Percentiles rank a stretch among this genome's conserved stretches.
phyloP scores from a whole-genome alignment of 2,113 vertebrate species.

The Clarias batrachus region DNA sequence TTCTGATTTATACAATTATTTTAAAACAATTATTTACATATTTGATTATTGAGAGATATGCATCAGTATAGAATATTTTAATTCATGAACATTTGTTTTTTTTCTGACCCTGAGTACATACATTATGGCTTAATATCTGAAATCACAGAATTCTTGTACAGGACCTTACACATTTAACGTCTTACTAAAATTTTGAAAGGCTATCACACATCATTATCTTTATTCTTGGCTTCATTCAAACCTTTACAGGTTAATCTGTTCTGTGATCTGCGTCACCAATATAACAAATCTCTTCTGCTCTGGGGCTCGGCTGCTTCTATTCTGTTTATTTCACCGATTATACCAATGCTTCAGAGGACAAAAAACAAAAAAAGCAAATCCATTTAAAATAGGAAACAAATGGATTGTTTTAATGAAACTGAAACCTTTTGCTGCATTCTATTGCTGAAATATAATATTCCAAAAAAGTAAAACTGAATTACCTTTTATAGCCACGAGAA shows the following conservation, averaged over 20 bases:
- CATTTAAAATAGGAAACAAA: neutral
- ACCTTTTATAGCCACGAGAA: constrained; percentile 55
- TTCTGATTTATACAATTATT: neutral
- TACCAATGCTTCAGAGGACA: neutral
- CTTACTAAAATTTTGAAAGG: too few relatives aligned
- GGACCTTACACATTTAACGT: neutral
- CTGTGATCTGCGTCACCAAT: neutral
- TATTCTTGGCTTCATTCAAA: neutral
- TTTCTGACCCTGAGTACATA: neutral
- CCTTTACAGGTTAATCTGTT: neutral
- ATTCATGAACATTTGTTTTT: neutral
- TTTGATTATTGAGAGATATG: neutral
- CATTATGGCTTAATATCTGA: neutral
- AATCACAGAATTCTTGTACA: neutral
- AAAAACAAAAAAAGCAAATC: neutral
- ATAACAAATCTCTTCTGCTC: neutral
- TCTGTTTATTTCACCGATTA: neutral
- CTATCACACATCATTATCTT: too few relatives aligned
- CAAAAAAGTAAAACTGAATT: neutral
- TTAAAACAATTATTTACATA: neutral
- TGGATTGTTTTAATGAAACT: neutral
- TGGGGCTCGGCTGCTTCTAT: neutral
- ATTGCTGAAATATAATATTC: too few relatives aligned
- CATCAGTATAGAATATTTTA: neutral
- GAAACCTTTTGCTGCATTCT: neutral